Evolutionary conservation across 2,888 invertebrate genomes (phyloP).

Genomic region (Pyrocoelia pectoralis): DNA sequence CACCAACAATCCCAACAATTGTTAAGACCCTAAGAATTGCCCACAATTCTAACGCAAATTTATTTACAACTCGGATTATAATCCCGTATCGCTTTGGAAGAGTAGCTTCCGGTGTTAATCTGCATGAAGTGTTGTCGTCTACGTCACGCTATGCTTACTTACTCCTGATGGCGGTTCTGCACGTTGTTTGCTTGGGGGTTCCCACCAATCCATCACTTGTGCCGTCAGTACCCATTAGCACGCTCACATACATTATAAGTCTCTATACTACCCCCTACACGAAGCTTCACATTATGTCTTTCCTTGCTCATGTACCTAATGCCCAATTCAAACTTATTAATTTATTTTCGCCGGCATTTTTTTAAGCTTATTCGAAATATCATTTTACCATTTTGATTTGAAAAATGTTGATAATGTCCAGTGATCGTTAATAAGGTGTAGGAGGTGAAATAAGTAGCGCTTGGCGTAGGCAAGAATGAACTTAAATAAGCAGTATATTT

Average conservation of each 20-base stretch:
- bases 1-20: background rate
- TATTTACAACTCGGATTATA: conserved; percentile 10
- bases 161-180: conserved; percentile 52
- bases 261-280: conserved; percentile 32
- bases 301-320: conserved; percentile 13
- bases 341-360: too few species aligned
- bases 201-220: conserved; percentile 67
- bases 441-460: too few species aligned
- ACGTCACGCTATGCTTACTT: conserved; percentile 48
- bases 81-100: conserved; percentile 40
- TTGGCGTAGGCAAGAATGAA: too few species aligned
- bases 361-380: too few species aligned
- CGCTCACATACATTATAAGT: conserved; percentile 59
- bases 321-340: background rate
- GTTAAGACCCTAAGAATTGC: background rate
- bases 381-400: too few species aligned
- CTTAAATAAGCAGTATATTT: too few species aligned
- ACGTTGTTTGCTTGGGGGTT: conserved; percentile 56
- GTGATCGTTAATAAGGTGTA: too few species aligned
- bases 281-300: conserved; percentile 29
- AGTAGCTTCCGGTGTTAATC: conserved; percentile 54
- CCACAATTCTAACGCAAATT: background rate
- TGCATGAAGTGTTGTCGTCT: conserved; percentile 51
- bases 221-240: conserved; percentile 72
- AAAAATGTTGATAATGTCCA: too few species aligned